phyloP scores from a whole-genome alignment of 2,888 invertebrate genomes.

The Latrodectus elegans region DNA sequence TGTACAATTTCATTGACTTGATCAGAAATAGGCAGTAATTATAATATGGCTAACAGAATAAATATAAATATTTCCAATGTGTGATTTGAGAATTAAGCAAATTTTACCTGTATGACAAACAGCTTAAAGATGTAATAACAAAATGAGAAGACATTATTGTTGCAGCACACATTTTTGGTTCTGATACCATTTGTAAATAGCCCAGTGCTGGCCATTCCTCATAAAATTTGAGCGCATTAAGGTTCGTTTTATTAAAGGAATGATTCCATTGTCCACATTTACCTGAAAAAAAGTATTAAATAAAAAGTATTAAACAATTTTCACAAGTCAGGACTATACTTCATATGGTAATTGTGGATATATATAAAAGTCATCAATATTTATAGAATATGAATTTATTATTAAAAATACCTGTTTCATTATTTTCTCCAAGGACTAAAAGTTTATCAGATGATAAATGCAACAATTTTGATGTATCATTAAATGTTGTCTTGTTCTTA shows the following conservation, averaged over 20 bases:
- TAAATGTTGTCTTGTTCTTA: background rate
- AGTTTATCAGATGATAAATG: background rate
- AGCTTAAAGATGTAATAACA: slow-evolving; percentile 53
- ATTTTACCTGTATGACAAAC: slow-evolving; percentile 44
- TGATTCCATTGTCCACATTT: slow-evolving; percentile 47
- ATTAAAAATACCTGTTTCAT: background rate
- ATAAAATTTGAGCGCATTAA: slow-evolving; percentile 11
- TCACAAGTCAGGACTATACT: no score
- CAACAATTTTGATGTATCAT: background rate
- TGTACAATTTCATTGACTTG: no score
- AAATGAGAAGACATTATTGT: slow-evolving; percentile 30
- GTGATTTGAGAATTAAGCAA: background rate
- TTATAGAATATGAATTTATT: background rate
- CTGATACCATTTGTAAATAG: slow-evolving; percentile 35
- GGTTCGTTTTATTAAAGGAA: background rate
- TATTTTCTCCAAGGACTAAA: background rate
- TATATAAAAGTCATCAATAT: background rate
- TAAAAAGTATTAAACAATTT: no score
- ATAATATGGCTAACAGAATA: no score
- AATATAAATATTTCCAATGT: background rate
- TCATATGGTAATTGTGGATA: no score
- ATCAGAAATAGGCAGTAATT: no score
- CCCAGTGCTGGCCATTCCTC: slow-evolving; percentile 55
- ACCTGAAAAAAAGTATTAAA: slow-evolving; percentile 15
- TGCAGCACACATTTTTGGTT: slow-evolving; percentile 35